A percentile compares a stretch with the other conserved stretches of the same genome.
Conservation (phyloP, 2,797 vertebrate species). For the Cyprinella venusta region DNA sequence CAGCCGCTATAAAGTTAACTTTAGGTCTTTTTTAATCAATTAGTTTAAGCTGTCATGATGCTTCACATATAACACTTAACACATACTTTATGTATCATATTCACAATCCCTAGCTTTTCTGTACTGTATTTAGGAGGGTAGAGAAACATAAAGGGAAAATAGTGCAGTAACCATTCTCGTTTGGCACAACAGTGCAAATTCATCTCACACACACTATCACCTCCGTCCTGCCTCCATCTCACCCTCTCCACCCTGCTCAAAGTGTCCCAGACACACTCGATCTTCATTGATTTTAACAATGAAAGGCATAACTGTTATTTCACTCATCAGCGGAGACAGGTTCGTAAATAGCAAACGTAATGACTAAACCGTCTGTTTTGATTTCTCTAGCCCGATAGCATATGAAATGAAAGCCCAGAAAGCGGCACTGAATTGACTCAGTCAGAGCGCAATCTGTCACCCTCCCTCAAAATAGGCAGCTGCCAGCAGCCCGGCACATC, state of each 20-base stretch:
- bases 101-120: neutral
- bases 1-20: too few relatives aligned
- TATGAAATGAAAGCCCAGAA: slow-evolving; percentile 57
- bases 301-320: neutral
- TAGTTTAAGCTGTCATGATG: too few relatives aligned
- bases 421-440: slow-evolving; percentile 59
- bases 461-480: slow-evolving; percentile 45
- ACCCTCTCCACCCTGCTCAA: slow-evolving; percentile 4
- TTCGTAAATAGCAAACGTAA: slow-evolving; percentile 19
- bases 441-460: slow-evolving; percentile 69
- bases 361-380: slow-evolving; percentile 58
- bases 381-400: slow-evolving; percentile 56
- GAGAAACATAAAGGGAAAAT: neutral
- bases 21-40: too few relatives aligned
- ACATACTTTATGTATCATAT: neutral
- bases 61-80: too few relatives aligned
- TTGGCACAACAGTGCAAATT: slow-evolving; percentile 47
- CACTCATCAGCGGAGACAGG: slow-evolving; percentile 5
- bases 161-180: slow-evolving; percentile 37
- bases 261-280: slow-evolving; percentile 12
- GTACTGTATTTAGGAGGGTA: neutral
- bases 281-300: slow-evolving; percentile 39
- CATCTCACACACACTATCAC: slow-evolving; percentile 12
- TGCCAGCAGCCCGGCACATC: slow-evolving; percentile 43
- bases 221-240: neutral